Base-by-base conservation (phyloP, 2,888 invertebrate species). In the Scaeva pyrastri region DNA sequence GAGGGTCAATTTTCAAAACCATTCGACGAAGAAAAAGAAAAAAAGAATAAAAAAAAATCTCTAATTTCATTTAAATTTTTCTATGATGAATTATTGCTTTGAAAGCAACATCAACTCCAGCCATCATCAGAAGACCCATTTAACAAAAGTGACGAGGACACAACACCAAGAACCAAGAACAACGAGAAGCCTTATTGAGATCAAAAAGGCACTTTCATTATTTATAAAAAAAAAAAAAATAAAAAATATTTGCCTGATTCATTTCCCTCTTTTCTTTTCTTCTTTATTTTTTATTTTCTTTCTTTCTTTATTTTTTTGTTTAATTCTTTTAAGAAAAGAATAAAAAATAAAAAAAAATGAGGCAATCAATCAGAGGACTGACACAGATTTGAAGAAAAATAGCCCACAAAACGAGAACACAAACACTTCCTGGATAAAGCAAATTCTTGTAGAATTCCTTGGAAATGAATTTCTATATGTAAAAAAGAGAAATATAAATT, bases 321-420 rank as follows among this genome's bases (percentile, higher is more conserved):
- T 36, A 1, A 8, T 41, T 60, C 21, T 64, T 64, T 45, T 16
- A 45, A 26, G 19, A 36, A 66, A 23, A 77, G 21, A 11, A 39
- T 7, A n/a, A n/a, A n/a, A n/a, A n/a, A 31, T 31, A 31, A 8
- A 71, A 74, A 83, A 83, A 52, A 79, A 84, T 68, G 56, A 26
- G 64, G 64, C 66, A 79, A 84, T 84, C 84, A 79, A 80, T 80
- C 84, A 84, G 71, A 36, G 43, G 56, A 23, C 83, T 84, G 74
- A 80, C 79, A 80, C 52, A 84, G 75, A 79, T 79, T 84, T 70
- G 26, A 75, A 71, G 73, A 79, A 79, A 79, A 75, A 75, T 78
- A 45, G 36, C 77, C 78, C 66, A 60, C 72, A 60, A 66, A 77
- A 72, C 64, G 41, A 50, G 72, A 48, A 56, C 64, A 82, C 43